Evolutionary conservation across 2,797 vertebrate genomes (phyloP), one percentile per base, ranked within the genome.

Genomic region (Sebastes hopkinsi): DNA sequence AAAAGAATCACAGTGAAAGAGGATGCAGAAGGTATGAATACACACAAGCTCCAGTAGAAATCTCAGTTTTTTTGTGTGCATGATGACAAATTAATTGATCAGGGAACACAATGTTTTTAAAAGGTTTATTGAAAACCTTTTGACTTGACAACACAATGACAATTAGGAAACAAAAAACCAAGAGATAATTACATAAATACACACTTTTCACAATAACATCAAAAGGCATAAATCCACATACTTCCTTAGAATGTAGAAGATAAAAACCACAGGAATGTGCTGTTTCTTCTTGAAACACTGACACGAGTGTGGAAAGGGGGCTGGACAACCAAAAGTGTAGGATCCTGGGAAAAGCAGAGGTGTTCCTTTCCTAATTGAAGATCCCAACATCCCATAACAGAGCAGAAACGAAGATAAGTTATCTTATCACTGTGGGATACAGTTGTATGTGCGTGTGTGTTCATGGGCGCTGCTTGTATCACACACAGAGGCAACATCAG

Each of bases 281-380:
- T 64, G 27, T 42, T 46, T 68, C 27, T 69, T 30, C 11, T 46
- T 75, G 16, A 80, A 72, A 73, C 70, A 68, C 7, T 42, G 16
- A 64, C 25, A 14, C 3, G 34, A 38, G 32, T 73, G 60, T 73
- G 58, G 42, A 73, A 78, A 42, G n/a, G 16, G 55, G 50, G 20
- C n/a, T 79, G 34, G 62, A 74, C 23, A 84, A 81, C 42, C 16
- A 67, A 70, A 56, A 62, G 50, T 32, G 3, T 20, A 25, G 12
- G 5, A 79, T 72, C 74, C 77, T 92, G 84, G 84, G 84, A 91
- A 91, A 89, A 67, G 87, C 82, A 86, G 89, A 89, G 89, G 84
- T 87, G 84, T 85, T 86, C 36, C 55, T 66, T 50, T 81, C 58
- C 73, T 77, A 68, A 54, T 20, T 76, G 23, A 62, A 70, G 30